Evolutionary conservation across 2,113 vertebrate species (phyloP).

Genomic region (Sapayoa aenigma): DNA sequence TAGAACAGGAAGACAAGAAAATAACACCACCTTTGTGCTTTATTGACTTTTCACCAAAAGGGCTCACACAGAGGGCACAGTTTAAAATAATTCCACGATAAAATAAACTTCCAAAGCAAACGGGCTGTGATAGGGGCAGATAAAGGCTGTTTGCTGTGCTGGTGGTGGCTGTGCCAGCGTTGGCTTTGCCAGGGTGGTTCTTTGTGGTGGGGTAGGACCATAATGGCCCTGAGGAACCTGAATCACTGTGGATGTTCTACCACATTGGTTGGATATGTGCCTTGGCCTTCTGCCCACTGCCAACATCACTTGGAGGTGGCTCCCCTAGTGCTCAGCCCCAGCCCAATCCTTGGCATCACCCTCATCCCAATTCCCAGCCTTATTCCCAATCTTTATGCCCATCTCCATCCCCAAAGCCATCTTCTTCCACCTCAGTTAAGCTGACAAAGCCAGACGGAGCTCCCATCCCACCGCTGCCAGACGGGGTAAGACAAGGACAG

Average conservation of each 20-base stretch:
- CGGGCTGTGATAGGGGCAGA: neutral
- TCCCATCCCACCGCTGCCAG: neutral
- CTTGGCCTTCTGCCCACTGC: neutral
- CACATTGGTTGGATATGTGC: accelerated
- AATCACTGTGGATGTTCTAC: accelerated
- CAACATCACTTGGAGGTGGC: neutral
- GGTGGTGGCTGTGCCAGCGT: neutral
- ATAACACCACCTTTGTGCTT: neutral
- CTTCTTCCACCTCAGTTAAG: neutral
- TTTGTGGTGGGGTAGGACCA: neutral
- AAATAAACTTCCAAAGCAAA: neutral
- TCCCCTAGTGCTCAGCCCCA: neutral
- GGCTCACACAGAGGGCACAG: neutral
- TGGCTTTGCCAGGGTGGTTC: neutral
- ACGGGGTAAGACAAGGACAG: neutral
- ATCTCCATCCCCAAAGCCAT: neutral
- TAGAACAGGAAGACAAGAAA: neutral
- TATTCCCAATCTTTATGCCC: no score
- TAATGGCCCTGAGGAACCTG: neutral
- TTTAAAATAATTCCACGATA: neutral
- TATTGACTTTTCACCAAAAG: neutral
- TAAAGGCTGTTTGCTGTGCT: neutral
- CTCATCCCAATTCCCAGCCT: no score
- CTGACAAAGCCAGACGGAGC: accelerated
- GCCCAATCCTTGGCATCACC: accelerated